Evolutionary conservation across 2,888 invertebrate species (phyloP), one percentile per base, ranked within the genome.

Genomic region (Eupithecia subfuscata): DNA sequence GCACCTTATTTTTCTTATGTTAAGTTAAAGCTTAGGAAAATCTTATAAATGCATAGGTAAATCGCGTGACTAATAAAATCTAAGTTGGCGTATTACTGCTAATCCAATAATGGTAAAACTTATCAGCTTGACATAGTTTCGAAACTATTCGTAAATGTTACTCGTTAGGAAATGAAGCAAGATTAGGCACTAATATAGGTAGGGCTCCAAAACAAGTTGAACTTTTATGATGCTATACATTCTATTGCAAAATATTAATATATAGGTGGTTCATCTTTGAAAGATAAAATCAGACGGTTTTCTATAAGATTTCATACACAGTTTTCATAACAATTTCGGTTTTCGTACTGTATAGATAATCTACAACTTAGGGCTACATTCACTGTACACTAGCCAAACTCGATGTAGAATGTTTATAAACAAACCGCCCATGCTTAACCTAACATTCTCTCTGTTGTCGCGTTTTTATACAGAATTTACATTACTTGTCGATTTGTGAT

Each of bases 11-110:
- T 8, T 56, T 22, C 56, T 56, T 56, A 56, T 0, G 2, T 60
- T 6, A 25, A 60, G 12, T 60, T 60, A 60, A 60, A 60, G 25
- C 60, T 25, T 60, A 14, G 12, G 14, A 60, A 67, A 67, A 67
- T 40, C 22, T 67, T 37, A 37, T 67, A 71, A 71, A 71, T 71
- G 71, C 64, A 71, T 34, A 67, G 60, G 14, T 60, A 14, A 60
- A 60, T 60, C 14, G 22, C 25, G 25, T 25, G 60, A 25, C 12
- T 60, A 12, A 60, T 25, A 25, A 25, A 60, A 60, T 22, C 60
- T 25, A 12, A 60, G 5, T 60, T 60, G 56, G 56, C 22, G 25
- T 25, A 12, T 12, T 60, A 4, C 25, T 0, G 22, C 56, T 12
- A 60, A 14, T 25, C 25, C 56, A 22, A 25, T 25, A 60, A 60